Conservation (phyloP, 2,797 vertebrate genomes). For the Myotis pilosus region DNA sequence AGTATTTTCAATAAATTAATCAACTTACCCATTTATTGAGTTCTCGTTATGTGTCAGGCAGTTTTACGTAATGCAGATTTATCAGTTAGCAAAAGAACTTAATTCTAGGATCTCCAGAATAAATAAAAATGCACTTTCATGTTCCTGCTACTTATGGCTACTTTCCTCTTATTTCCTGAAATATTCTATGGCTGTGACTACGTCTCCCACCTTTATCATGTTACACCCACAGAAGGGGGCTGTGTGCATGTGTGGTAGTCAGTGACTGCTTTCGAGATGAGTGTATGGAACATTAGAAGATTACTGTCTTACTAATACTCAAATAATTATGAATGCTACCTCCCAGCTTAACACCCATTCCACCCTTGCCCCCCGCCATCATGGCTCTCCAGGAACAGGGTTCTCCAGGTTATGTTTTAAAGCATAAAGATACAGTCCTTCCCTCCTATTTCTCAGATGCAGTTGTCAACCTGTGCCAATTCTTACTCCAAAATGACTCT, state of each 20-base stretch:
- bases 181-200: not conserved
- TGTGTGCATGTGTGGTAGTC: not conserved
- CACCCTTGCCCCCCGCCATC: not conserved
- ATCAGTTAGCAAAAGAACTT: not conserved
- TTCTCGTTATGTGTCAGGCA: not conserved
- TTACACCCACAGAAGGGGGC: not conserved
- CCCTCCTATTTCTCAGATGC: not conserved
- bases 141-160: not conserved
- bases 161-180: conserved; percentile 36
- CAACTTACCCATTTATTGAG: not conserved
- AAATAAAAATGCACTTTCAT: not conserved
- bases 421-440: not conserved
- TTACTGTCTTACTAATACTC: not conserved
- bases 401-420: not conserved
- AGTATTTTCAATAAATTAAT: conserved; percentile 9
- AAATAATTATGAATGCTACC: not conserved
- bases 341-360: not conserved
- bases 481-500: not conserved
- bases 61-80: not conserved
- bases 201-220: not conserved
- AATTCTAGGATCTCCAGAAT: not conserved
- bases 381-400: not conserved
- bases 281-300: not conserved
- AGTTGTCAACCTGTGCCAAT: not conserved
- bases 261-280: not conserved